phyloP scores from a whole-genome alignment of 2,888 invertebrate species.

The Rhingia rostrata region DNA sequence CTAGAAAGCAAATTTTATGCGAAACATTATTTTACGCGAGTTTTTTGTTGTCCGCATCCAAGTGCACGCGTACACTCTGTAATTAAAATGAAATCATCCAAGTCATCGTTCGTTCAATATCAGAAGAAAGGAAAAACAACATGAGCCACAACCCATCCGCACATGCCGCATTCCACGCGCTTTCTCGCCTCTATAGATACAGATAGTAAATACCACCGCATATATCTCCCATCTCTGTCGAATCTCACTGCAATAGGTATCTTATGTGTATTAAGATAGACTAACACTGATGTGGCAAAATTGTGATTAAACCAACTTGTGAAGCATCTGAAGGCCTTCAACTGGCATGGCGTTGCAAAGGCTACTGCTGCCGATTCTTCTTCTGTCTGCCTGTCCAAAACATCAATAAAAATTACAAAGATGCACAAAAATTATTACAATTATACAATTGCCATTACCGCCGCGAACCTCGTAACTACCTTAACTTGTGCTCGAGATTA shows the following conservation, averaged over 20 bases:
- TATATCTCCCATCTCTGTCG: slow-evolving; percentile 4
- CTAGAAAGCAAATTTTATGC: slow-evolving; percentile 64
- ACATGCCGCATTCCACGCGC: slow-evolving; percentile 53
- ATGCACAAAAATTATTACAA: slow-evolving; percentile 71
- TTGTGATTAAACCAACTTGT: slow-evolving; percentile 59
- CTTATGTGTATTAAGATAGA: slow-evolving; percentile 51
- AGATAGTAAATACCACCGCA: background rate
- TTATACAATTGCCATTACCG: slow-evolving; percentile 57
- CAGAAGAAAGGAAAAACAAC: slow-evolving; percentile 43
- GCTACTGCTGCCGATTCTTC: slow-evolving; percentile 31
- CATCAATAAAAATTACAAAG: slow-evolving; percentile 72
- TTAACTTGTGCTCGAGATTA: slow-evolving; percentile 72
- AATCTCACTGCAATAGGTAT: slow-evolving; percentile 28
- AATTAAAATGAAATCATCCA: slow-evolving; percentile 74
- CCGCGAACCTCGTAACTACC: slow-evolving; percentile 46
- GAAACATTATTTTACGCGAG: slow-evolving; percentile 55
- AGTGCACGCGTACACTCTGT: slow-evolving; percentile 56
- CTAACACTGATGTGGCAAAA: slow-evolving; percentile 53
- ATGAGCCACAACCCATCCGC: slow-evolving; percentile 54
- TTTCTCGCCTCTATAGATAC: slow-evolving; percentile 44
- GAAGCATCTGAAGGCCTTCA: slow-evolving; percentile 48
- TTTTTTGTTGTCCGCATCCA: slow-evolving; percentile 4
- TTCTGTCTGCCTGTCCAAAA: slow-evolving; percentile 51
- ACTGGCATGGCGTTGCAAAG: slow-evolving; percentile 1
- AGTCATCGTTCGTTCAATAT: slow-evolving; percentile 65